phyloP scores from a whole-genome alignment of 2,888 invertebrate genomes.

The Leptinotarsa rubiginosa region DNA sequence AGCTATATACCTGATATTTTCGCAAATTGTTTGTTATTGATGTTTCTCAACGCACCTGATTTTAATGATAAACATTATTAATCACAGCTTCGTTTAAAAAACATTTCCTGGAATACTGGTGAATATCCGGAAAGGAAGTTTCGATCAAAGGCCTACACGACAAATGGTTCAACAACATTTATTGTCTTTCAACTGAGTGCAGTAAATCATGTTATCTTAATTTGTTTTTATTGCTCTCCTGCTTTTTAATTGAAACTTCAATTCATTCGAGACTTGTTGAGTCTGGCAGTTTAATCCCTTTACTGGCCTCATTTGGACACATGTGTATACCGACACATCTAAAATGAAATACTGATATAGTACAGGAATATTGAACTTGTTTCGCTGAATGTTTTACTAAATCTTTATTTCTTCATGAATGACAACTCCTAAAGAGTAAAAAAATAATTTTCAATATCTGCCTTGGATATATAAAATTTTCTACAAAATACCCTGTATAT shows the following conservation, averaged over 20 bases:
- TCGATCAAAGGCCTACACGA: background rate
- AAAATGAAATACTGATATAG: no score
- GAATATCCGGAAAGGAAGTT: constrained; percentile 6
- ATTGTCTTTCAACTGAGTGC: background rate
- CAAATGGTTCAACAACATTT: constrained; percentile 9
- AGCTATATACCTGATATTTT: background rate
- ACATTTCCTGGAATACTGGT: constrained; percentile 9
- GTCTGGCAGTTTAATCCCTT: background rate
- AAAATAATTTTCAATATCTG: no score
- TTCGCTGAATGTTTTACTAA: no score
- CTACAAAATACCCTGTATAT: no score
- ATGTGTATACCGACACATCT: no score
- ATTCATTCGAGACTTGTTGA: background rate
- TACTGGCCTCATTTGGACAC: background rate
- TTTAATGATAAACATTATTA: constrained; percentile 5
- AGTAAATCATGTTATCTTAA: background rate
- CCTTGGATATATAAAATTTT: no score
- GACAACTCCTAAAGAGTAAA: no score
- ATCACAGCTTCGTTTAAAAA: background rate
- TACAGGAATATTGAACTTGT: no score
- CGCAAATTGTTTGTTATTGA: constrained; percentile 10
- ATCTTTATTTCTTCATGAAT: no score
- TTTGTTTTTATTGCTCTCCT: background rate
- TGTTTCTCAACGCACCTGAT: background rate
- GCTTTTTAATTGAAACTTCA: background rate